Evolutionary conservation across 2,797 vertebrate genomes (phyloP).

Genomic region (Mastacembelus armatus): DNA sequence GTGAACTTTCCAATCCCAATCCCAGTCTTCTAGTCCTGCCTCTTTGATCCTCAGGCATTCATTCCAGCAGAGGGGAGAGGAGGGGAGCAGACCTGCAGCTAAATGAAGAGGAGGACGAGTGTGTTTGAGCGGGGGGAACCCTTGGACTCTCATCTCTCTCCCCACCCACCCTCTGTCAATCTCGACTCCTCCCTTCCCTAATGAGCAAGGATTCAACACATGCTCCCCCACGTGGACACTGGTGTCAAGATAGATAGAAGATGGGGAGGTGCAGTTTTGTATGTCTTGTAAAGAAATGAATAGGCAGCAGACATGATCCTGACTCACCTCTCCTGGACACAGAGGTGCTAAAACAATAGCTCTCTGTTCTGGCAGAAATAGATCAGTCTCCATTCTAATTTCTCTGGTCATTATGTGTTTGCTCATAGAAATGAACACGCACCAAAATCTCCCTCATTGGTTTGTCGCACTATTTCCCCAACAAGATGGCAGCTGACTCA

Average conservation of each 20-base stretch:
- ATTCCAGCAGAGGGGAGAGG: slow-evolving; percentile 41
- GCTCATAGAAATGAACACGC: slow-evolving; percentile 12
- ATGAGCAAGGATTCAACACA: slow-evolving; percentile 35
- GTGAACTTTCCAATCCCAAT: slow-evolving; percentile 49
- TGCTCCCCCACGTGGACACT: slow-evolving; percentile 63
- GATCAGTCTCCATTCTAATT: background rate
- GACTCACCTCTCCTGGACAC: slow-evolving; percentile 6
- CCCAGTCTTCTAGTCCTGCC: slow-evolving; percentile 46
- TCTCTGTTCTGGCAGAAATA: slow-evolving; percentile 1
- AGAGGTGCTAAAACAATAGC: slow-evolving; percentile 25
- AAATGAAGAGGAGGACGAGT: slow-evolving; percentile 54
- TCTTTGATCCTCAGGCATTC: slow-evolving; percentile 57
- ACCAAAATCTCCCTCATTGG: background rate
- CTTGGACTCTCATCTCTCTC: slow-evolving; percentile 47
- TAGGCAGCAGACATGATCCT: background rate
- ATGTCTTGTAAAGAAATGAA: slow-evolving; percentile 7
- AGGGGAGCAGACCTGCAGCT: slow-evolving; percentile 50
- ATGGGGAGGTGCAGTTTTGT: background rate
- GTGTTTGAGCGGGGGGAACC: slow-evolving; percentile 36
- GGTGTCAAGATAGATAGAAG: background rate
- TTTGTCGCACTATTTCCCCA: background rate
- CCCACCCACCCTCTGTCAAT: slow-evolving; percentile 36
- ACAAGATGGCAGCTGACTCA: slow-evolving; percentile 43
- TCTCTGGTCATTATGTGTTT: slow-evolving; percentile 27
- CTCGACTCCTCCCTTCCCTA: slow-evolving; percentile 62